Conservation (phyloP, 2,888 invertebrate genomes). For the Athripsodes cinereus region DNA sequence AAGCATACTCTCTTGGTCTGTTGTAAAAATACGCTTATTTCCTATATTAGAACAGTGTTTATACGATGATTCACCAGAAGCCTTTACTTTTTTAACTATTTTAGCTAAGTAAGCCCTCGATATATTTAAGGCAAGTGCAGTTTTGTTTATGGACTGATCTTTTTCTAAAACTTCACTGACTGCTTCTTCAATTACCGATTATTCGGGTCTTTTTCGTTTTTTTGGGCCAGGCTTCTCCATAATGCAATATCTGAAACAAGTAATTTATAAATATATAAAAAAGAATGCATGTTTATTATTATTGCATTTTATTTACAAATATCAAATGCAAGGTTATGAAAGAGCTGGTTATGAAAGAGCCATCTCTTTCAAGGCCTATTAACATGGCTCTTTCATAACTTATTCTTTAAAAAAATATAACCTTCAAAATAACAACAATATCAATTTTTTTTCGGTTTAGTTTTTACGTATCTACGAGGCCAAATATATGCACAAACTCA, state of each 20-base stretch:
- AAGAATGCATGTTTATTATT: conserved; percentile 3
- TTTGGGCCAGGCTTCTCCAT: conserved; percentile 9
- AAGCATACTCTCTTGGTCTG: conserved; percentile 23
- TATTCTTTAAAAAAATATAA: conserved; percentile 12
- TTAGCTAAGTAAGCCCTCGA: conserved; percentile 24
- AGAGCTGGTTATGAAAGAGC: conserved; percentile 15
- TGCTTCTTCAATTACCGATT: conserved; percentile 14
- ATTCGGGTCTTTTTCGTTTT: conserved; percentile 11
- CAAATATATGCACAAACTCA: conserved; percentile 13
- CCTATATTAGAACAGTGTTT: conserved; percentile 21
- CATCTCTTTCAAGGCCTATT: conserved; percentile 8
- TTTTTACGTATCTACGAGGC: conserved; percentile 8
- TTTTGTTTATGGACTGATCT: conserved; percentile 15
- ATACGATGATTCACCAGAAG: conserved; percentile 17
- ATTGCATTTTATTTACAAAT: conserved; percentile 7
- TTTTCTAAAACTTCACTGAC: conserved; percentile 18
- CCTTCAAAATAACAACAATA: conserved; percentile 13
- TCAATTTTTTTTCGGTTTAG: conserved; percentile 3
- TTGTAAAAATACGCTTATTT: conserved; percentile 26
- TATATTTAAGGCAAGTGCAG: conserved; percentile 22
- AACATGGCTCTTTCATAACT: conserved; percentile 10
- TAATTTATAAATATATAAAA: conserved; percentile 2
- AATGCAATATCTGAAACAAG: conserved; percentile 10
- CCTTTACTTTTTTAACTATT: conserved; percentile 24
- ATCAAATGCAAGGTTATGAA: conserved; percentile 11